Percentiles rank a stretch among this genome's conserved stretches.
phyloP scores from a whole-genome alignment of 2,797 vertebrate genomes.

The Gymnoscopelus microlampas region DNA sequence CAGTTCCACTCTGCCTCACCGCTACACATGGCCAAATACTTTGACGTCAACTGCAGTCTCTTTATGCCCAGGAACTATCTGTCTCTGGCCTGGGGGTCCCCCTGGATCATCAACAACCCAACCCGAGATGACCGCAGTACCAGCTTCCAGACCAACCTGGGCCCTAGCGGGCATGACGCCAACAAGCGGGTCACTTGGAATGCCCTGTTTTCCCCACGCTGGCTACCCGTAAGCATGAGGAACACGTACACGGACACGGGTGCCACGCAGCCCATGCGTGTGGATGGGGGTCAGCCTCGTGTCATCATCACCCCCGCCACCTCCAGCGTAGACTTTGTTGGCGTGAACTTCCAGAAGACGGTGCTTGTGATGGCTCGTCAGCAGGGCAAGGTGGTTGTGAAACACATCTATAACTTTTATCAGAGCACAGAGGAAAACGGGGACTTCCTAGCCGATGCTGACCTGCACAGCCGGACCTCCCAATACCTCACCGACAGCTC shows the following conservation, averaged over 20 bases:
- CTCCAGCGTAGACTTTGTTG: conserved; percentile 89
- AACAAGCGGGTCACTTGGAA: conserved; percentile 93
- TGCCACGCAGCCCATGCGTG: conserved; percentile 82
- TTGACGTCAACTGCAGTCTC: conserved; percentile 94
- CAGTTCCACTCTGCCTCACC: conserved; percentile 95
- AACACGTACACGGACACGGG: conserved; percentile 83
- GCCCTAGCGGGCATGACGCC: conserved; percentile 90
- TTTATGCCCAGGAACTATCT: conserved; percentile 96
- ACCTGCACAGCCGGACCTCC: conserved; percentile 87
- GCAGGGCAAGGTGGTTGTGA: conserved; percentile 86
- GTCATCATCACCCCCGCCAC: conserved; percentile 91
- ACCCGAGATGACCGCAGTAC: conserved; percentile 92
- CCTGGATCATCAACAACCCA: conserved; percentile 91
- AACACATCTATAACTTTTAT: conserved; percentile 92
- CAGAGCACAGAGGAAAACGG: conserved; percentile 94
- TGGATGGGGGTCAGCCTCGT: conserved; percentile 87
- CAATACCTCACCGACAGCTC: conserved; percentile 92
- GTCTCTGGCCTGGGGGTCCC: conserved; percentile 86
- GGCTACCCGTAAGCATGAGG: conserved; percentile 89
- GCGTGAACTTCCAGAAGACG: conserved; percentile 96
- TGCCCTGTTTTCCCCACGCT: conserved; percentile 92
- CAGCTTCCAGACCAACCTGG: conserved; percentile 94
- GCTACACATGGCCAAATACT: conserved; percentile 91
- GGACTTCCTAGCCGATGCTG: conserved; percentile 86
- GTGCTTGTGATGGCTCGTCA: conserved; percentile 88